Evolutionary conservation across 53 echinoderm and acorn worm species (phyloP), one percentile per base, ranked within the genome.

Genomic region (Paracentrotus lividus): DNA sequence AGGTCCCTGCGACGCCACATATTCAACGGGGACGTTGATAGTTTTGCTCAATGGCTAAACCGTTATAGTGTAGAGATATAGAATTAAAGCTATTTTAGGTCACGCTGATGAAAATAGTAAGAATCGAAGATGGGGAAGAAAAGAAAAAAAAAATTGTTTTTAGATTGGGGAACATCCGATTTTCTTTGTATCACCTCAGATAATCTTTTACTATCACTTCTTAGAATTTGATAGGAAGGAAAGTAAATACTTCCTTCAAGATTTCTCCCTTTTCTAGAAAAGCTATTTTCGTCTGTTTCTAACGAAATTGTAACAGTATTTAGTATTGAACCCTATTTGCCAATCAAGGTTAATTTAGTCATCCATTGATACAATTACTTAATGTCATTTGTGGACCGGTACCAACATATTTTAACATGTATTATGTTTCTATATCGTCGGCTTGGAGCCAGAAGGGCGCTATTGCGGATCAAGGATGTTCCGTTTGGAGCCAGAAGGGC

Each of bases 101-200:
- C 54, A 86, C 56, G 21, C 21, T 27, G 57, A 27, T 54, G 86
- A 56, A 86, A 86, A 86, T 86, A 81, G 81, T 47, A 34, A 86
- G 42, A 85, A 49, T 85, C 53, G 85, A 85, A 26, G 38, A 86
- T 86, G 54, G 20, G 10, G 33, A 52, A 86, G 38, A 16, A 86
- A 53, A 86, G 33, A 86, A 47, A 42, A 49, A 45, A 34, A 61
- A 27, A 61, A 27, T 5, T 81, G 42, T 42, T 76, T 13, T 81
- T 81, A 81, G 81, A 81, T 81, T 49, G 26, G 12, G 81, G 81
- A 86, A 86, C 56, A 86, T 86, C 86, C 56, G 86, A 86, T 49
- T 55, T 86, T 56, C 47, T n/a, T 27, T 12, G 44, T 81, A 7
- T 18, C 24, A 12, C 47, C 47, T 43, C 21, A 21, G 44, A 72